A percentile compares a stretch with the other conserved stretches of the same genome.
These are phyloP conservation scores for Phengaris alcon DNA, from an alignment of 2,888 invertebrate genomes.

Conservation along the genomic window DNA sequence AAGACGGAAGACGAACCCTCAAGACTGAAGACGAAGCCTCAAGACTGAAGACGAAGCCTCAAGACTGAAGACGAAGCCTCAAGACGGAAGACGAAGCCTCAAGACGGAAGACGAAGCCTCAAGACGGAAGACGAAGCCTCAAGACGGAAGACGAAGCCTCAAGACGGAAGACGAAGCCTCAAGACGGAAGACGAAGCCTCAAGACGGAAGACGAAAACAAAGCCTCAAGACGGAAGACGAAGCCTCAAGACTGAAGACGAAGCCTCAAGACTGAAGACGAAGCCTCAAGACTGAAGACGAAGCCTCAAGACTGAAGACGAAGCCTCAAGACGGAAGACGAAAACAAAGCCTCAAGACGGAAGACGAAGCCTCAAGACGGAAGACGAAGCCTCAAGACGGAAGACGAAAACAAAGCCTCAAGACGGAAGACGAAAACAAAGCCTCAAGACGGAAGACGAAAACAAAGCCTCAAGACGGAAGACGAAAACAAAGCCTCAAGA, in stretches of 20 bases:
- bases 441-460: too few species aligned
- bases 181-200: background rate
- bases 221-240: slow-evolving; percentile 31
- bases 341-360: background rate
- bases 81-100: too few species aligned
- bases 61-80: too few species aligned
- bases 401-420: slow-evolving; percentile 14
- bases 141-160: slow-evolving; percentile 21
- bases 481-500: too few species aligned
- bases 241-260: background rate
- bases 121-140: slow-evolving; percentile 3
- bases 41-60: too few species aligned
- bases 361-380: slow-evolving; percentile 31
- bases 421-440: slow-evolving; percentile 17
- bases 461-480: slow-evolving; percentile 31
- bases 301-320: slow-evolving; percentile 30
- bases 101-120: slow-evolving; percentile 30
- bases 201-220: slow-evolving; percentile 34
- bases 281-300: slow-evolving; percentile 29
- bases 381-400: slow-evolving; percentile 30
- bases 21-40: too few species aligned
- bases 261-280: background rate
- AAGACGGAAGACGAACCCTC: background rate
- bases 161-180: slow-evolving; percentile 30
- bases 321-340: slow-evolving; percentile 33